Conservation (phyloP, 2,113 vertebrate genomes). For the Rhinolophus ferrumequinum region DNA sequence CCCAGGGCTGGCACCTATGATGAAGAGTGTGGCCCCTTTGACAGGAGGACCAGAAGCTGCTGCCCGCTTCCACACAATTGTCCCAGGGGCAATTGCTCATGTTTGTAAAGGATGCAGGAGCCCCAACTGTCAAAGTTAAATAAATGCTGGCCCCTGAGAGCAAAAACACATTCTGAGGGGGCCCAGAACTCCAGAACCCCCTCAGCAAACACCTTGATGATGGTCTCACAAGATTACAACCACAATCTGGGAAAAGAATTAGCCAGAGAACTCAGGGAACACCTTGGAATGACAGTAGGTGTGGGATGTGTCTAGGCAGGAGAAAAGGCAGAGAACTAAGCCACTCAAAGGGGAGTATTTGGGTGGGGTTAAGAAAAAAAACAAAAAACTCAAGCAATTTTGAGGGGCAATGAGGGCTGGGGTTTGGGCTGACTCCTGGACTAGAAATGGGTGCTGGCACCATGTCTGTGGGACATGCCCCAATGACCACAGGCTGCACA, state of each 20-base stretch:
- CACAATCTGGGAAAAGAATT: neutral
- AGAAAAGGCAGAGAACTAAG: neutral
- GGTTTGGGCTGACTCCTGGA: neutral
- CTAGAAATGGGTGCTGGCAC: neutral
- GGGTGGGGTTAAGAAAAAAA: too few species aligned
- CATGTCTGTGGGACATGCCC: neutral
- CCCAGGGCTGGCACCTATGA: neutral
- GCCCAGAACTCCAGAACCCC: neutral
- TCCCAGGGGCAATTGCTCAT: neutral
- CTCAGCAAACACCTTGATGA: neutral
- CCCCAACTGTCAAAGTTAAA: neutral
- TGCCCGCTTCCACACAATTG: neutral
- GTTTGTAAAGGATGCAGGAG: neutral
- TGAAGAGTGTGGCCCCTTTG: neutral
- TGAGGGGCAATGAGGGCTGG: too few species aligned
- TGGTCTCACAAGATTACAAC: neutral
- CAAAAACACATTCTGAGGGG: rapidly evolving
- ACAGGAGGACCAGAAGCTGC: neutral
- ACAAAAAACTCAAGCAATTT: neutral
- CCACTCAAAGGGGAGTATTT: neutral
- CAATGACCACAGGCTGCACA: neutral
- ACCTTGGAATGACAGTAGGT: neutral
- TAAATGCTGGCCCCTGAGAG: neutral
- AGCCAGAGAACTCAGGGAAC: neutral
- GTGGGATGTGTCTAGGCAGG: neutral